Conservation (phyloP, 2,888 invertebrate genomes). For the Dione vanillae region DNA sequence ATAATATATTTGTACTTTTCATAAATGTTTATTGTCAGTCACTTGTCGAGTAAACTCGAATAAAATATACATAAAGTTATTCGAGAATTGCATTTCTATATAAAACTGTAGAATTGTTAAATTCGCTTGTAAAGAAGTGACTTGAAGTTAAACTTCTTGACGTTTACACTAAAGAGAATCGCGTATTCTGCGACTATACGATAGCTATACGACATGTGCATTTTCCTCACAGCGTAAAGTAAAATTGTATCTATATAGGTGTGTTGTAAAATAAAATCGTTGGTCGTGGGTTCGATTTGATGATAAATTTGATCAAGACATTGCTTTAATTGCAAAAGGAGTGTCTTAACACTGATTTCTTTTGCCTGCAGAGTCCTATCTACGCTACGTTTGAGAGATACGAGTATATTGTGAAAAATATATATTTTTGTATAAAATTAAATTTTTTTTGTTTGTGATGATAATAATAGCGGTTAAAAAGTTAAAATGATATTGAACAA, state of each 20-base stretch:
- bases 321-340: too few relatives aligned
- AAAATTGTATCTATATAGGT: neutral
- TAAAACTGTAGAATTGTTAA: conserved; percentile 12
- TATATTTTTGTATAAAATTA: too few relatives aligned
- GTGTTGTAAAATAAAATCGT: neutral
- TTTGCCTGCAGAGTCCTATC: too few relatives aligned
- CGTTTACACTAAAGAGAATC: conserved; percentile 16
- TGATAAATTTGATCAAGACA: neutral
- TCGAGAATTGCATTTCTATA: conserved; percentile 12
- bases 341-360: too few relatives aligned
- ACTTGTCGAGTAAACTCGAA: conserved; percentile 14
- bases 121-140: conserved; percentile 5
- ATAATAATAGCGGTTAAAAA: too few relatives aligned
- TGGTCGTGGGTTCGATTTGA: neutral
- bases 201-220: conserved; percentile 8
- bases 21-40: conserved; percentile 4
- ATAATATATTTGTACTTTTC: neutral
- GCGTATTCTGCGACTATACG: neutral
- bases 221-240: neutral
- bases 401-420: too few relatives aligned
- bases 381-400: too few relatives aligned
- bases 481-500: too few relatives aligned
- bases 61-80: conserved; percentile 7
- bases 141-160: conserved; percentile 24
- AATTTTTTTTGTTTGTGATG: too few relatives aligned